phyloP scores from a whole-genome alignment of 2,888 invertebrate genomes.

The Andricus quercusramuli region DNA sequence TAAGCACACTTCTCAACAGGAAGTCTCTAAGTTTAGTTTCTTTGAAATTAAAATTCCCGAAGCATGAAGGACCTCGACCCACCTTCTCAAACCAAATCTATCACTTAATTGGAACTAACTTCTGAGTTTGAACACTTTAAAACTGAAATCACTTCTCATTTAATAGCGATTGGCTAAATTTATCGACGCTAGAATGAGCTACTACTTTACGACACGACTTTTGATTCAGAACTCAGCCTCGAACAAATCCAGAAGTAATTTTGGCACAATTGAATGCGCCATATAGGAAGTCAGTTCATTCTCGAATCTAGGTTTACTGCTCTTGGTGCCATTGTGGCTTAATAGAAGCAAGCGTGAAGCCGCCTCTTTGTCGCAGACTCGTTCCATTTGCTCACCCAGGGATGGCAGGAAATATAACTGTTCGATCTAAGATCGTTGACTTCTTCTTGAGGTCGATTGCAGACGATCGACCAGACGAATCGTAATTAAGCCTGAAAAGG shows the following conservation, averaged over 20 bases:
- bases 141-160: conserved; percentile 1
- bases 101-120: background rate
- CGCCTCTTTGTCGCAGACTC: conserved; percentile 35
- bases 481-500: background rate
- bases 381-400: conserved; percentile 39
- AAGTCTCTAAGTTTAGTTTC: background rate
- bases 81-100: background rate
- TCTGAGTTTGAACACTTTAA: background rate
- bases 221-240: conserved; percentile 19
- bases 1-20: background rate
- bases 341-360: conserved; percentile 40
- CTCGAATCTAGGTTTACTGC: conserved; percentile 38
- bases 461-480: conserved; percentile 36
- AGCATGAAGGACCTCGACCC: background rate
- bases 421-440: conserved; percentile 40
- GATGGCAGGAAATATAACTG: conserved; percentile 33
- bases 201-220: conserved; percentile 19
- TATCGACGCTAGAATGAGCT: background rate
- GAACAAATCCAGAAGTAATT: conserved; percentile 21
- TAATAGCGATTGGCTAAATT: background rate
- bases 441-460: conserved; percentile 25
- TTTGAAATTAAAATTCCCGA: background rate
- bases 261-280: conserved; percentile 31
- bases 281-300: conserved; percentile 28
- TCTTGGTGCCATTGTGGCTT: conserved; percentile 34